A percentile compares a stretch with the other conserved stretches of the same genome.
phyloP scores from a whole-genome alignment of 2,113 vertebrate species.

The human (Homo sapiens) region DNA sequence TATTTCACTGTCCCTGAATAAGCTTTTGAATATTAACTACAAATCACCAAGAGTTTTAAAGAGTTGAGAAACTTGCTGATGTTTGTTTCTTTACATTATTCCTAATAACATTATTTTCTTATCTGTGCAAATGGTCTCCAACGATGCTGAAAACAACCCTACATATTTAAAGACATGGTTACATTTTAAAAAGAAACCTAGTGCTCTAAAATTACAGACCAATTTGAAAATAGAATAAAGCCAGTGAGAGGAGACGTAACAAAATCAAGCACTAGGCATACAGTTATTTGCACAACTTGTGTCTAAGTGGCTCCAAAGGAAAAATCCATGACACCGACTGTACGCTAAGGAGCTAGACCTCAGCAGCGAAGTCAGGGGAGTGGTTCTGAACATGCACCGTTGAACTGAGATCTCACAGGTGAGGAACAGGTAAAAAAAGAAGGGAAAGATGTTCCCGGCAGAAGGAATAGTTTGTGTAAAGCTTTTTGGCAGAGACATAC shows the following conservation, averaged over 20 bases:
- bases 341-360: too few relatives aligned
- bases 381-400: accelerated
- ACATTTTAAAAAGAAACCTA: neutral
- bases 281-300: neutral
- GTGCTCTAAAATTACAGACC: neutral
- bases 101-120: neutral
- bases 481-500: too few relatives aligned
- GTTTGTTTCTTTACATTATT: neutral
- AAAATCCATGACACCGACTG: accelerated
- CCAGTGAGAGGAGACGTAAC: neutral
- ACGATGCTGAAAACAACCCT: neutral
- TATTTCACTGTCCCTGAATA: neutral
- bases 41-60: neutral
- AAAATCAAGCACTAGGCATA: neutral
- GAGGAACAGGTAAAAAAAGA: neutral
- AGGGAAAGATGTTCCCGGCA: neutral
- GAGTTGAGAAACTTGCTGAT: neutral
- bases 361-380: neutral
- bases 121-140: neutral
- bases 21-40: neutral
- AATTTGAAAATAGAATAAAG: neutral
- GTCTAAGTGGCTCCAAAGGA: neutral
- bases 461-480: neutral
- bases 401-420: neutral
- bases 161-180: neutral